Evolutionary conservation across 2,113 vertebrate genomes (phyloP), one percentile per base, ranked within the genome.

Genomic region (Cariama cristata): DNA sequence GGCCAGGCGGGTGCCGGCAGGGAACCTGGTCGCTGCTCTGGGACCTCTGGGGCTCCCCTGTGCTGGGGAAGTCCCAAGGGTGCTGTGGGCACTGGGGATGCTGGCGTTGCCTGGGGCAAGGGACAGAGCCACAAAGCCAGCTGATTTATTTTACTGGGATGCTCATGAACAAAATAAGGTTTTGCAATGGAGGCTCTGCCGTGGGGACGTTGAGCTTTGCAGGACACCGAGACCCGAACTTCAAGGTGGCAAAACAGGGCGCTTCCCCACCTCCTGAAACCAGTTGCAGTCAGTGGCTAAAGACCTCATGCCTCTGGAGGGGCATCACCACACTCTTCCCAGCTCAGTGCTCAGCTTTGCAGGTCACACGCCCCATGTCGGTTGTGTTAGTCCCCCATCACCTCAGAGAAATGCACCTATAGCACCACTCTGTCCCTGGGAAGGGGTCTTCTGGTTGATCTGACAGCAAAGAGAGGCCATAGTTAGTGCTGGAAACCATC

Each of bases 241-340:
- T 53, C 40, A 53, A 23, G 38, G 23, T 40, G 33, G n/a, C 11
- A 2, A 17, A 30, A 8, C 0, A 1, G 2, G 33, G 11, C 28
- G 6, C 23, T 35, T 19, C 49, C 17, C 21, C 40, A 42, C 42
- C 26, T 55, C 76, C 49, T 60, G 42, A 62, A 32, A 33, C 8
- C 26, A 0, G 2, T 26, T 1, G 1, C 6, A 4, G 21, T 3
- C 11, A 0, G 33, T 4, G 14, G 33, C 19, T 40, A 8, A 33
- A 59, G 42, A 76, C 38, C 28, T 17, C 1, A 0, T 0, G 0
- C 17, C 30, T 67, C 73, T 55, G 26, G 30, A 55, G n/a, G 49
- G 30, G 49, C 66, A 28, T n/a, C 28, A 9, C 20, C 50, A 17
- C 1, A 1, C 12, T 64, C 24, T 16, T 45, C 56, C 44, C 56